Evolutionary conservation across 2,797 vertebrate species (phyloP).

Genomic region (Ambastaia sidthimunki): DNA sequence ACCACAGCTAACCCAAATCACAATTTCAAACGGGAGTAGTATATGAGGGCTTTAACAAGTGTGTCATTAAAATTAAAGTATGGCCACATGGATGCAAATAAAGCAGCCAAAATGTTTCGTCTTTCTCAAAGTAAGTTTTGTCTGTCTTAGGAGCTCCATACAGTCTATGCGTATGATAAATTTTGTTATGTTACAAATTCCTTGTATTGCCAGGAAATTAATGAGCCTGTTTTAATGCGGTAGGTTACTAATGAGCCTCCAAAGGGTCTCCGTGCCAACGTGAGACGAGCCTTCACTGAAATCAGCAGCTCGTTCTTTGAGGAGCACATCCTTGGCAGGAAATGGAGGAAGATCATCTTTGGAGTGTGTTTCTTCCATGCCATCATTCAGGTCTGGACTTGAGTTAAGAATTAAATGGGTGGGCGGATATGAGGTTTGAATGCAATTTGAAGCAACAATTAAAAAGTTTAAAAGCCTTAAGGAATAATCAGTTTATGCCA

Average conservation of each 20-base stretch:
- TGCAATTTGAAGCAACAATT: neutral
- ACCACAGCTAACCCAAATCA: neutral
- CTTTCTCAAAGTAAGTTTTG: neutral
- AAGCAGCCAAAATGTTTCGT: conserved; percentile 1
- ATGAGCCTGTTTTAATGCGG: conserved; percentile 50
- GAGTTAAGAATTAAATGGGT: neutral
- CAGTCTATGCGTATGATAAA: neutral
- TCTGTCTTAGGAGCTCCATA: conserved; percentile 19
- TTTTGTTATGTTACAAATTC: conserved; percentile 1
- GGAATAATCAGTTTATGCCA: neutral
- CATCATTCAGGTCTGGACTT: conserved; percentile 76
- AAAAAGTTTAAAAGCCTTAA: neutral
- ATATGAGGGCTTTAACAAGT: conserved; percentile 8
- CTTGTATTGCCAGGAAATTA: conserved; percentile 26
- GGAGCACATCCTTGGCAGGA: conserved; percentile 75
- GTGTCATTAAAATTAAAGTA: conserved; percentile 9
- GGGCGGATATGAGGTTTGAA: neutral
- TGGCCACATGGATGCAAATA: neutral
- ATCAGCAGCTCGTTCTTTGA: conserved; percentile 80
- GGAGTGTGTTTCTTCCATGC: conserved; percentile 84
- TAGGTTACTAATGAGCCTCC: conserved; percentile 84
- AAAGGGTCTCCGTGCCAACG: conserved; percentile 84
- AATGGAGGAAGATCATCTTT: conserved; percentile 83
- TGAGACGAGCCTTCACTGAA: conserved; percentile 81
- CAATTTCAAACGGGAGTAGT: conserved; percentile 2